Conservation (phyloP, 2,888 invertebrate genomes). For the Drosophila emarginata region DNA sequence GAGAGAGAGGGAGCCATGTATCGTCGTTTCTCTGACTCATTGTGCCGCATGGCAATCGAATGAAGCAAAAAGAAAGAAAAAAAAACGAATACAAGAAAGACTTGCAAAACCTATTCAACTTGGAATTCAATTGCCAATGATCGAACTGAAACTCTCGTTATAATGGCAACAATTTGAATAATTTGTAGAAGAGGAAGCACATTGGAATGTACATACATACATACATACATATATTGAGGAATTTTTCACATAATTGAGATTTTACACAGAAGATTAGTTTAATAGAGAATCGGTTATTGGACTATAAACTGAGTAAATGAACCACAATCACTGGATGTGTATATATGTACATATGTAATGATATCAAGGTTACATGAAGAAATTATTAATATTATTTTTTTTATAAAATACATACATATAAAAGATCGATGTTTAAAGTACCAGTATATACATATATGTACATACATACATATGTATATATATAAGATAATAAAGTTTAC, state of each 20-base stretch:
- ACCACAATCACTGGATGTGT: neutral
- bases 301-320: neutral
- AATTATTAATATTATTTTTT: neutral
- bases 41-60: constrained; percentile 36
- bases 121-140: constrained; percentile 54
- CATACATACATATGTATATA: too few relatives aligned
- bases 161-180: constrained; percentile 58
- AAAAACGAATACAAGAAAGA: neutral
- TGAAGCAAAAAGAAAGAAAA: constrained; percentile 5
- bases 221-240: neutral
- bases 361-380: neutral
- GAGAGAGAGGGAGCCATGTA: neutral
- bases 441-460: too few relatives aligned
- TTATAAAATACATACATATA: too few relatives aligned
- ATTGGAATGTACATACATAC: constrained; percentile 1
- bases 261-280: neutral
- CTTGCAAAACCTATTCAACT: constrained; percentile 18
- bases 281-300: neutral
- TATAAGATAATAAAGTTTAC: too few relatives aligned
- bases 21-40: constrained; percentile 46
- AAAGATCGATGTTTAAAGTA: too few relatives aligned
- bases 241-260: constrained; percentile 1
- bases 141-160: constrained; percentile 27
- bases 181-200: constrained; percentile 37
- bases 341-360: neutral